Conservation (phyloP, 2,797 vertebrate genomes). For the Sandelia bainsii region DNA sequence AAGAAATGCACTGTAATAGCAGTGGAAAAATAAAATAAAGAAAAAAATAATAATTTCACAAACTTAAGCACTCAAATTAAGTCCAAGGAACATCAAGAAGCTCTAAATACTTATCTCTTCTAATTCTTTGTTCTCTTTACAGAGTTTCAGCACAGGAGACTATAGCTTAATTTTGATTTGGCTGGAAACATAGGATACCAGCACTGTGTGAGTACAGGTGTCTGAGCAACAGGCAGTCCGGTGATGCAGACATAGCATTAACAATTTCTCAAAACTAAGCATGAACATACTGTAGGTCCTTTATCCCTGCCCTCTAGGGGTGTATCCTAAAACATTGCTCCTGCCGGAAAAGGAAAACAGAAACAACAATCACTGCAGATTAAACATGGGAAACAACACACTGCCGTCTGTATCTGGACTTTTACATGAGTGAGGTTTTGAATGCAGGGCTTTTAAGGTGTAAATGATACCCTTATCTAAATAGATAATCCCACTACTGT, state of each 20-base stretch:
- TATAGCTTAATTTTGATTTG: neutral
- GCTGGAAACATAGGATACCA: neutral
- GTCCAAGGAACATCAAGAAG: neutral
- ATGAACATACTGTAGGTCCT: no score
- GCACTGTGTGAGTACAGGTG: neutral
- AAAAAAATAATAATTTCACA: neutral
- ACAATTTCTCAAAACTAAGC: constrained; percentile 14
- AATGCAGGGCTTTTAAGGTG: no score
- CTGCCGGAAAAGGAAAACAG: no score
- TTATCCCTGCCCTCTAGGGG: no score
- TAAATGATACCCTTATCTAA: no score
- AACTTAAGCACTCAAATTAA: neutral
- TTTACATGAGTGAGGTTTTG: no score
- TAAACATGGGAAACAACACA: no score
- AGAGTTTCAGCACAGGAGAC: neutral
- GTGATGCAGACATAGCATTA: constrained; percentile 10
- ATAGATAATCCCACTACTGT: no score
- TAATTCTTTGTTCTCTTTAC: neutral
- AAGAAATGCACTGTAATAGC: constrained; percentile 4
- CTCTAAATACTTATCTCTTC: neutral
- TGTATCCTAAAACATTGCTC: no score
- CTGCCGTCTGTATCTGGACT: no score
- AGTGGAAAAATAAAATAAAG: neutral
- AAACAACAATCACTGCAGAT: no score
- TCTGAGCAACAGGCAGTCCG: constrained; percentile 13